Evolutionary conservation across 2,888 invertebrate species (phyloP).

Genomic region (Nomada goodeniana): DNA sequence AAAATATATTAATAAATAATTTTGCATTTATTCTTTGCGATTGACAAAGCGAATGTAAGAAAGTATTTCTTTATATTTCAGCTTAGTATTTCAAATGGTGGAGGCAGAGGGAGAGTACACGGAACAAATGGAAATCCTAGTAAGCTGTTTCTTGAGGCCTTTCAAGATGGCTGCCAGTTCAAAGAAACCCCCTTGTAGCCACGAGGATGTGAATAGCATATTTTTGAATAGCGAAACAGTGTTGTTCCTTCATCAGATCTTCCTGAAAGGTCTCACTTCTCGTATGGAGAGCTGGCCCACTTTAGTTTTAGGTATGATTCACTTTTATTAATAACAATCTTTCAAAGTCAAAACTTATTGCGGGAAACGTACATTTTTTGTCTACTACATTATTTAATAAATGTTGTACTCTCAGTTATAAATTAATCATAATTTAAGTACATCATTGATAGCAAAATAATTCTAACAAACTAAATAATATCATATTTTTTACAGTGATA

Average conservation of each 20-base stretch:
- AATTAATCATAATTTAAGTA: too few relatives aligned
- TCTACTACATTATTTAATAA: too few relatives aligned
- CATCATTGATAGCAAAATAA: too few relatives aligned
- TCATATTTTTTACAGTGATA: too few relatives aligned
- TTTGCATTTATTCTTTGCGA: too few relatives aligned
- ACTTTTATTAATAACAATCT: background rate
- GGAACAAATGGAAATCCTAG: conserved; percentile 93
- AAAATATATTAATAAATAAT: too few relatives aligned
- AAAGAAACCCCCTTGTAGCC: conserved; percentile 95
- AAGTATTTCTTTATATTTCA: conserved; percentile 77
- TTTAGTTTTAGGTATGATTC: conserved; percentile 91
- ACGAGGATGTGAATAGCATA: conserved; percentile 97
- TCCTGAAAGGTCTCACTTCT: conserved; percentile 95
- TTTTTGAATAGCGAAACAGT: conserved; percentile 97
- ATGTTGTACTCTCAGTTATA: too few relatives aligned
- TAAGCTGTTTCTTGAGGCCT: conserved; percentile 94
- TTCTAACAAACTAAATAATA: too few relatives aligned
- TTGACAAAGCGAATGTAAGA: background rate
- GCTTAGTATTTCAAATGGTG: conserved; percentile 95
- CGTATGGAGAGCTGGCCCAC: conserved; percentile 98
- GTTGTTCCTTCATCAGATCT: conserved; percentile 96
- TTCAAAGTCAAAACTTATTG: background rate
- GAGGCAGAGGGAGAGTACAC: conserved; percentile 97
- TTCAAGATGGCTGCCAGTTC: conserved; percentile 98
- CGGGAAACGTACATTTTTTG: too few relatives aligned